Conservation (phyloP, 2,797 vertebrate species). For the Amphiprion clarkii region DNA sequence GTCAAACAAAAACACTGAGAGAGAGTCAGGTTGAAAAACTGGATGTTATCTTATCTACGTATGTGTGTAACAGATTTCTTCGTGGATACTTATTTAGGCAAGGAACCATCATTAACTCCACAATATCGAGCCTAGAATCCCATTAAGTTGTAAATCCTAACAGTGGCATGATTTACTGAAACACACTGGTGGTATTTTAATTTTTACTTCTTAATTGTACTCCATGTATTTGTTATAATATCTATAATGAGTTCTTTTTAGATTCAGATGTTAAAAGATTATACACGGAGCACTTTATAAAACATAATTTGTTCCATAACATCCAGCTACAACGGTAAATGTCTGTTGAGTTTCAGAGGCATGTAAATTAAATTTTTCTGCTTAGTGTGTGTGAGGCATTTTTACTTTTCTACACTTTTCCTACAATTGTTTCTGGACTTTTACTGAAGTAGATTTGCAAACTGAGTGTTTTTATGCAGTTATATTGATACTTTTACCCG, state of each 20-base stretch:
- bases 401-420: no score
- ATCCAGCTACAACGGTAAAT: background rate
- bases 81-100: background rate
- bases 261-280: background rate
- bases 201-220: no score
- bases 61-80: background rate
- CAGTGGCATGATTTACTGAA: background rate
- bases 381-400: no score
- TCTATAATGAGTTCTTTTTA: background rate
- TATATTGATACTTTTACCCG: background rate
- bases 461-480: background rate
- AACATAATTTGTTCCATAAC: no score
- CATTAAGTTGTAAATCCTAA: background rate
- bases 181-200: no score
- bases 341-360: background rate
- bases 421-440: background rate
- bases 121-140: background rate
- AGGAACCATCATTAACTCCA: background rate
- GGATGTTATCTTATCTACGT: background rate
- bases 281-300: no score
- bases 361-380: no score
- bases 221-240: background rate
- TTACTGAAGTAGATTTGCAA: background rate
- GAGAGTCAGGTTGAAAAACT: background rate
- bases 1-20: constrained; percentile 11